Percentiles rank a stretch among this genome's conserved stretches.
Evolutionary conservation across 2,888 invertebrate species (phyloP).

Genomic region (Habrosyne pyritoides): DNA sequence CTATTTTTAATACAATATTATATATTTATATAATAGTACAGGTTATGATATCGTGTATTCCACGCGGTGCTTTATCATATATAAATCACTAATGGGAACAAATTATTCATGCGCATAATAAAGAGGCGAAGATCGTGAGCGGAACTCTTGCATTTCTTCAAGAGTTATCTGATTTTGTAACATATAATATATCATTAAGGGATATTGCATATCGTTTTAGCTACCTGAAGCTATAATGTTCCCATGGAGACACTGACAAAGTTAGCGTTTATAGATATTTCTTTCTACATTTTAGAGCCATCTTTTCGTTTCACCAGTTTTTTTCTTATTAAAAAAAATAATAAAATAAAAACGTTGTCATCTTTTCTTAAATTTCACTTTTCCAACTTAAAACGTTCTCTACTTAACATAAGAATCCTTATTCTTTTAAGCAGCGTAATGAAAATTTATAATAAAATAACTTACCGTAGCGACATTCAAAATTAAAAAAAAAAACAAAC

Average conservation of each 20-base stretch:
- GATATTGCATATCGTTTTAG: conserved; percentile 1
- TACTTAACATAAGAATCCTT: too few species aligned
- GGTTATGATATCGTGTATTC: conserved; percentile 63
- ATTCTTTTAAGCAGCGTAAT: too few species aligned
- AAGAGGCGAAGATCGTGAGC: conserved; percentile 70
- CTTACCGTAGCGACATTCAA: too few species aligned
- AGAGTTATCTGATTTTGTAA: conserved; percentile 45
- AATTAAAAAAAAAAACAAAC: too few species aligned
- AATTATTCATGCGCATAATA: conserved; percentile 83
- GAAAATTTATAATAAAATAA: too few species aligned
- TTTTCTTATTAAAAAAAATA: too few species aligned
- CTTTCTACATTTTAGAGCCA: too few species aligned
- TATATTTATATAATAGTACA: conserved; percentile 48
- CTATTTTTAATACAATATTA: neutral
- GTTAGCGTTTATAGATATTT: too few species aligned
- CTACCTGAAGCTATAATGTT: neutral
- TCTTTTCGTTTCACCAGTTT: too few species aligned
- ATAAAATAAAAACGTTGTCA: too few species aligned
- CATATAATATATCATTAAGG: conserved; percentile 8
- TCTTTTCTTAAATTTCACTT: too few species aligned
- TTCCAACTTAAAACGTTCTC: too few species aligned
- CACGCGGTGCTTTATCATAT: conserved; percentile 67
- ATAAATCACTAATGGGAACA: conserved; percentile 78
- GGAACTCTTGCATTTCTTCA: conserved; percentile 64
- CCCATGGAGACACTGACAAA: neutral